Percentiles rank a stretch among this genome's conserved stretches.
These are phyloP conservation scores for Casuarius casuarius DNA, from an alignment of 2,113 vertebrate genomes.

Conservation along the genomic window DNA sequence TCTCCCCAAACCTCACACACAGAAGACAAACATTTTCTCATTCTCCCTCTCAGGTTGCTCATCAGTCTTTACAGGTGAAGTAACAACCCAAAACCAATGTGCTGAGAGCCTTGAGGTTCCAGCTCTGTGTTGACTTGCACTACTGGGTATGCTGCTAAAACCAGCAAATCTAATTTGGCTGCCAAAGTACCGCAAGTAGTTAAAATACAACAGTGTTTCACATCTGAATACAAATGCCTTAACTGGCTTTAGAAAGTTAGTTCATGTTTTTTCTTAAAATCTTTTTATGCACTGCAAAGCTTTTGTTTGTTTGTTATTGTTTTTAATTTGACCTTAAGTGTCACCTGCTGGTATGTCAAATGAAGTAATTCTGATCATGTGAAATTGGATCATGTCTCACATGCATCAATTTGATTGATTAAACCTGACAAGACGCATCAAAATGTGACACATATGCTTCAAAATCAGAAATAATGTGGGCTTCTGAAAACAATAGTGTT, in stretches of 20 bases:
- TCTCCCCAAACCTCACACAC: background rate
- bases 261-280: background rate
- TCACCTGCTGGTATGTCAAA: conserved; percentile 51
- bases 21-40: background rate
- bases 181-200: background rate
- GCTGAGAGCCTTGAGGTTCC: background rate
- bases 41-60: background rate
- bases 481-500: conserved; percentile 19
- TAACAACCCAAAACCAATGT: background rate
- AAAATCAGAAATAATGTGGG: conserved; percentile 53
- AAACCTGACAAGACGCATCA: conserved; percentile 65
- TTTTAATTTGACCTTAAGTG: conserved; percentile 64
- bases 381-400: conserved; percentile 69
- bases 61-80: background rate
- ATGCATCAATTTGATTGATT: conserved; percentile 61
- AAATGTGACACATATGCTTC: conserved; percentile 66
- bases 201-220: background rate
- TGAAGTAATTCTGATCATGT: conserved; percentile 53
- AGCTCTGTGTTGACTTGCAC: background rate
- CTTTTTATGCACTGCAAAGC: background rate
- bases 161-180: background rate
- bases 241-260: background rate
- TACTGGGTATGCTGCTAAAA: background rate
- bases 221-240: background rate
- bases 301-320: background rate